phyloP scores from a whole-genome alignment of 1,140 invertebrate genomes.

The Globodera ellingtonae region DNA sequence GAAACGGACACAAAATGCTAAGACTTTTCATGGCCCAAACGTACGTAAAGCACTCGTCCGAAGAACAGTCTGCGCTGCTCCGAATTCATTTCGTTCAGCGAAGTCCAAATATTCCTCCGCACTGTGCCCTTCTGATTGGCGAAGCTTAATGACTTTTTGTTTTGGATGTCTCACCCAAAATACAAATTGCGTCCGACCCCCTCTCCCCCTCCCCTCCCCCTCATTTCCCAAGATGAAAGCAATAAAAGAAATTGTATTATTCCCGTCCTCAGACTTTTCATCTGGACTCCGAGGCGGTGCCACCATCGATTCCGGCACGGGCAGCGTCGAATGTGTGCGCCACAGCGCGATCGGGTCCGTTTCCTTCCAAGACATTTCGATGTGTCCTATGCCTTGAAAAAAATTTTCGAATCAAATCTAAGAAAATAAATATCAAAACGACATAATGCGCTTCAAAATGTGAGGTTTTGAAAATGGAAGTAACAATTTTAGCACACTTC shows the following conservation, averaged over 20 bases:
- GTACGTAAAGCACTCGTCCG: background rate
- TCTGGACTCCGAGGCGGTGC: background rate
- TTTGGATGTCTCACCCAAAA: background rate
- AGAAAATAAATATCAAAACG: background rate
- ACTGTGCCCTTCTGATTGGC: background rate
- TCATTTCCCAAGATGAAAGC: background rate
- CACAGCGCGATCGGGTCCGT: constrained; percentile 24
- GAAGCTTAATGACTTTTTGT: background rate
- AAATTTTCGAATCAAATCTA: background rate
- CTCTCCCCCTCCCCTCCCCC: too few relatives aligned
- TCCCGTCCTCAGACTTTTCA: background rate
- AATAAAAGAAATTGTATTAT: background rate
- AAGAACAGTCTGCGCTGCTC: constrained; percentile 5
- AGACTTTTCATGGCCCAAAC: too few relatives aligned
- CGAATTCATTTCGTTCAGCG: background rate
- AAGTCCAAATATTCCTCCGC: constrained; percentile 7
- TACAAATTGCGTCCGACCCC: too few relatives aligned
- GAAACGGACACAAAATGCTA: too few relatives aligned
- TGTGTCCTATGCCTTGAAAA: background rate
- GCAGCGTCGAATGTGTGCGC: constrained; percentile 21
- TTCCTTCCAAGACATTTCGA: constrained; percentile 28
- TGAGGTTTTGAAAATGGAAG: background rate
- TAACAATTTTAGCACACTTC: background rate
- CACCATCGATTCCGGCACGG: constrained; percentile 8
- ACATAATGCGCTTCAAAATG: background rate